Percentiles rank a stretch among this genome's conserved stretches.
Conservation (phyloP, 2,888 invertebrate genomes). For the Seira musarum region DNA sequence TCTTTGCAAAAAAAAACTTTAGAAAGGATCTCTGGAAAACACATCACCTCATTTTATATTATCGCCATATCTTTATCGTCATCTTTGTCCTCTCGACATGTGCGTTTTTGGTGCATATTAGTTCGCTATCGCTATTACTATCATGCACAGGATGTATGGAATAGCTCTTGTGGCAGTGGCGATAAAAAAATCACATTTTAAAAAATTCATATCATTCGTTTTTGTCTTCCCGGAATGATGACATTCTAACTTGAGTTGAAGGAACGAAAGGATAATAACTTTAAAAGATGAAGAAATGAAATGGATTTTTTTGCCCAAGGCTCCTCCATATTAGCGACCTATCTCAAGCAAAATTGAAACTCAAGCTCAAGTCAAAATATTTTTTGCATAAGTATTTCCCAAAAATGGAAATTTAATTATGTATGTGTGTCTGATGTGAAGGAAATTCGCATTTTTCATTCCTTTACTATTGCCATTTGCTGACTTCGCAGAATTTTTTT, state of each 20-base stretch:
- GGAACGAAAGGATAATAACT: too few species aligned
- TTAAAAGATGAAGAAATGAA: not conserved
- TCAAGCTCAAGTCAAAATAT: too few species aligned
- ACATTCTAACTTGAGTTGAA: too few species aligned
- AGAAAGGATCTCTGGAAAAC: too few species aligned
- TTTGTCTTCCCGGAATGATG: not conserved
- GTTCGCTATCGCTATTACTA: too few species aligned
- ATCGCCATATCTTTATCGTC: not conserved
- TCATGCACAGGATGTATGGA: not conserved
- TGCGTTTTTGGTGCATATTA: not conserved
- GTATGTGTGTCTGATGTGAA: too few species aligned
- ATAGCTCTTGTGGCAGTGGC: not conserved
- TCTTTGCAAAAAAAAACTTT: too few species aligned
- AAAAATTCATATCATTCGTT: not conserved
- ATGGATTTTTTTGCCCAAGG: not conserved
- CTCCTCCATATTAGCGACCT: not conserved
- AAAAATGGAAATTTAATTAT: too few species aligned
- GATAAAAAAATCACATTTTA: not conserved
- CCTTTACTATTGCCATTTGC: not conserved
- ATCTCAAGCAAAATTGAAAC: too few species aligned
- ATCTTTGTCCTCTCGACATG: not conserved
- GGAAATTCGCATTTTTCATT: not conserved
- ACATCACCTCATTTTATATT: too few species aligned
- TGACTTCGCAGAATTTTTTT: not conserved
- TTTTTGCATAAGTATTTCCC: too few species aligned